Evolutionary conservation across 2,888 invertebrate species (phyloP).

Genomic region (Craniophora ligustri): DNA sequence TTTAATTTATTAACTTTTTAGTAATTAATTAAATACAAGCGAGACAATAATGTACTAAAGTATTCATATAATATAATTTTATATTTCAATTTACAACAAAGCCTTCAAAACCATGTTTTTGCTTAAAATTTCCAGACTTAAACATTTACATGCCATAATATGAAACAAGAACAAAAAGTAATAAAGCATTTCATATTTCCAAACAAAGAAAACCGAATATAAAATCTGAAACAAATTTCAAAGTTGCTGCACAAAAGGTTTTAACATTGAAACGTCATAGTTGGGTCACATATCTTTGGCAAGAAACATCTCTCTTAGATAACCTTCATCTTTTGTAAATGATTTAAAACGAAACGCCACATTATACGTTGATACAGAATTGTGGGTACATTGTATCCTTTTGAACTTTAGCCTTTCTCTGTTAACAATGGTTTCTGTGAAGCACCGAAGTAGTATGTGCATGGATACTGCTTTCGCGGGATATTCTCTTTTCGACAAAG

Average conservation of each 20-base stretch:
- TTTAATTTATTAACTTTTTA: too few species aligned
- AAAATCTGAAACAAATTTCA: constrained; percentile 12
- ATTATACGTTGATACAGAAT: constrained; percentile 44
- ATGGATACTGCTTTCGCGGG: constrained; percentile 27
- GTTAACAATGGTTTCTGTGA: constrained; percentile 50
- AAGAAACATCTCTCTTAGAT: constrained; percentile 37
- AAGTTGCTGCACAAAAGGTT: constrained; percentile 20
- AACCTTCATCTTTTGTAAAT: constrained; percentile 45
- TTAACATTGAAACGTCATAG: constrained; percentile 13
- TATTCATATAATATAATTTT: too few species aligned
- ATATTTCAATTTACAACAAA: constrained; percentile 1
- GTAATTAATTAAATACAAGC: not conserved
- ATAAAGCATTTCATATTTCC: not conserved
- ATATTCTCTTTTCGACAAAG: constrained; percentile 42
- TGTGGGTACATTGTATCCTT: constrained; percentile 55
- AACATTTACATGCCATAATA: not conserved
- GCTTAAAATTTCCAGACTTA: not conserved
- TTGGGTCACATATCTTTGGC: constrained; percentile 20
- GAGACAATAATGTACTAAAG: not conserved
- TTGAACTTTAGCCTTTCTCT: constrained; percentile 53
- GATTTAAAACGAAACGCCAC: constrained; percentile 41
- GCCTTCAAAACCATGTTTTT: not conserved
- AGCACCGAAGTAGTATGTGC: constrained; percentile 31
- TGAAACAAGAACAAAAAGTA: not conserved
- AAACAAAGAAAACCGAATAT: constrained; percentile 7